phyloP scores from a whole-genome alignment of 2,888 invertebrate genomes.

The Halictus ligatus region DNA sequence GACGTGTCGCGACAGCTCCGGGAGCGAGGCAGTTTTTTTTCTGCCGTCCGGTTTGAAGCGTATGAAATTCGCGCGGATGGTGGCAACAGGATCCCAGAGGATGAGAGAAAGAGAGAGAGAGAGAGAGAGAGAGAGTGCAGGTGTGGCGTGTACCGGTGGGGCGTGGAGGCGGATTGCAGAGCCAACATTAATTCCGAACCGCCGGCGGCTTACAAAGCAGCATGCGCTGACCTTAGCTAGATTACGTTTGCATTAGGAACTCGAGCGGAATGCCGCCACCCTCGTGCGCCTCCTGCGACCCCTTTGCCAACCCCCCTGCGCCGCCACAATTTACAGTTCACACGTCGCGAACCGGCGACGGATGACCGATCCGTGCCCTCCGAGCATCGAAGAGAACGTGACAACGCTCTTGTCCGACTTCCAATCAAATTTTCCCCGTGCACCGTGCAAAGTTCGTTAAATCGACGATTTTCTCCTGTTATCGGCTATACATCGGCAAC shows the following conservation, averaged over 20 bases:
- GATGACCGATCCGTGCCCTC: conserved; percentile 59
- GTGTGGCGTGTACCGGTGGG: background rate
- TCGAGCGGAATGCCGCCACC: conserved; percentile 75
- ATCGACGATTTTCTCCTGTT: conserved; percentile 4
- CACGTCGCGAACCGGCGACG: conserved; percentile 65
- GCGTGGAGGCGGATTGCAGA: conserved; percentile 65
- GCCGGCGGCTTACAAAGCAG: conserved; percentile 76
- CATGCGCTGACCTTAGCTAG: conserved; percentile 76
- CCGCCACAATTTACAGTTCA: conserved; percentile 74
- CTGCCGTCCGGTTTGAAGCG: background rate
- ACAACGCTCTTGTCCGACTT: background rate
- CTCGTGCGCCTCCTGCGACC: conserved; percentile 31
- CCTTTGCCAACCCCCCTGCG: conserved; percentile 17
- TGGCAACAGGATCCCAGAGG: background rate
- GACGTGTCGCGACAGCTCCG: too few species aligned
- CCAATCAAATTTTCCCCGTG: conserved; percentile 1
- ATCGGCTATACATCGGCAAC: background rate
- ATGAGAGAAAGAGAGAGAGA: background rate
- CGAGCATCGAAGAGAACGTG: conserved; percentile 21
- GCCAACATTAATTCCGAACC: conserved; percentile 76
- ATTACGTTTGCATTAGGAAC: conserved; percentile 79
- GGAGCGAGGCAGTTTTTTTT: background rate
- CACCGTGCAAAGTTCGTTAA: background rate
- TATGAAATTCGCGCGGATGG: background rate
- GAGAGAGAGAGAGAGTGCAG: background rate